phyloP scores from a whole-genome alignment of 2,888 invertebrate genomes.

The Drosophila pegasa region DNA sequence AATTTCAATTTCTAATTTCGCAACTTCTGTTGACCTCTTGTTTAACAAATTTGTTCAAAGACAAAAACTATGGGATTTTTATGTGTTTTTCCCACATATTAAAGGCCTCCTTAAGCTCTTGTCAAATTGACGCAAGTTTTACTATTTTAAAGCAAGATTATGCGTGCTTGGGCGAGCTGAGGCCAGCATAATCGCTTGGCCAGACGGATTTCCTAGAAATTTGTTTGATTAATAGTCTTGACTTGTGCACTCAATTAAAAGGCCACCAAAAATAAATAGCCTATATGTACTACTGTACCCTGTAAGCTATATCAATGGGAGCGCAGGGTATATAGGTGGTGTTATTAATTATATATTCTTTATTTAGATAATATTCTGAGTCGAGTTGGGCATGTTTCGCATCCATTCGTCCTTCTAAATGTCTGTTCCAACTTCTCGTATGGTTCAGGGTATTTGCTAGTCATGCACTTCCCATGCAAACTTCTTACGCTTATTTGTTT shows the following conservation, averaged over 20 bases:
- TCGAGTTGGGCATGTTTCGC: too few species aligned
- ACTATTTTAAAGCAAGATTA: too few species aligned
- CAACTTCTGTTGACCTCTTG: background rate
- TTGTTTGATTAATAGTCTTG: background rate
- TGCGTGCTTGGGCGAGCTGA: background rate
- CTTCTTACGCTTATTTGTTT: background rate
- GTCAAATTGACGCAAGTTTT: too few species aligned
- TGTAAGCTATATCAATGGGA: too few species aligned
- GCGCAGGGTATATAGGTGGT: too few species aligned
- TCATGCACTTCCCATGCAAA: background rate
- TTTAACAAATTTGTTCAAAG: background rate
- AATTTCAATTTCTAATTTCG: slow-evolving; percentile 19
- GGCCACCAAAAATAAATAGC: background rate
- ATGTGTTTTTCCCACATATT: background rate
- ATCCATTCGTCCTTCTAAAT: too few species aligned
- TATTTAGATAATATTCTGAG: too few species aligned
- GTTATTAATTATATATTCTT: too few species aligned
- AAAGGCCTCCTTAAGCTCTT: too few species aligned
- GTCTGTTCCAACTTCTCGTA: too few species aligned
- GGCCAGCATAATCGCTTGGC: slow-evolving; percentile 1
- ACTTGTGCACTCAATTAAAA: background rate
- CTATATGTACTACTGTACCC: too few species aligned
- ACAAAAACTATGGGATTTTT: background rate
- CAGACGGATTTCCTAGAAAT: slow-evolving; percentile 1
- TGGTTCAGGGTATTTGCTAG: background rate